A percentile compares a stretch with the other conserved stretches of the same genome.
phyloP scores from a whole-genome alignment of 2,888 invertebrate genomes.

The Melieria crassipennis region DNA sequence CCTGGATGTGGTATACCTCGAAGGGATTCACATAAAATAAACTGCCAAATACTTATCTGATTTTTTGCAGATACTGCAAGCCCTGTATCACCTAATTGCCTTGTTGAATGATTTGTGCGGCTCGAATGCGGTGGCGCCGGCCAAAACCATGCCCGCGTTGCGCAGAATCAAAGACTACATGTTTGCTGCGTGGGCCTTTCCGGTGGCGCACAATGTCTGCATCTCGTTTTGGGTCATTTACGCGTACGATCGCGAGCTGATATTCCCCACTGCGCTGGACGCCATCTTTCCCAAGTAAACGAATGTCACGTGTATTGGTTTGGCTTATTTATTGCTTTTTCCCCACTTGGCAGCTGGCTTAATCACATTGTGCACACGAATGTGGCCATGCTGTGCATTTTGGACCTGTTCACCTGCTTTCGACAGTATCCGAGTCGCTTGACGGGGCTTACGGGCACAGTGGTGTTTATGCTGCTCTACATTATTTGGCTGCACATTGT shows the following conservation, averaged over 20 bases:
- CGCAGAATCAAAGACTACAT: constrained; percentile 74
- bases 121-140: constrained; percentile 72
- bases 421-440: constrained; percentile 78
- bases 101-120: constrained; percentile 79
- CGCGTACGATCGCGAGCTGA: constrained; percentile 85
- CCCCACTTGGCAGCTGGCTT: constrained; percentile 73
- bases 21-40: background rate
- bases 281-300: constrained; percentile 76
- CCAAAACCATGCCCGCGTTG: constrained; percentile 69
- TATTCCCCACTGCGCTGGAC: constrained; percentile 84
- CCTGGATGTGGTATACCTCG: constrained; percentile 74
- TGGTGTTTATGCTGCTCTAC: constrained; percentile 75
- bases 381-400: constrained; percentile 77
- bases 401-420: constrained; percentile 79
- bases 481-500: constrained; percentile 82
- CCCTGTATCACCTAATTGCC: constrained; percentile 79
- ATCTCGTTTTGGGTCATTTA: constrained; percentile 88
- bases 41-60: background rate
- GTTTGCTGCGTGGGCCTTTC: constrained; percentile 78
- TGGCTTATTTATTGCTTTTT: background rate
- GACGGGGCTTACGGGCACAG: constrained; percentile 71
- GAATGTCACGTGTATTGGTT: background rate
- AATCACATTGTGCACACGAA: constrained; percentile 93
- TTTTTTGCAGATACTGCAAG: constrained; percentile 74
- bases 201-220: constrained; percentile 83